Evolutionary conservation across 2,797 vertebrate genomes (phyloP).

Genomic region (Jordanella pulchra): DNA sequence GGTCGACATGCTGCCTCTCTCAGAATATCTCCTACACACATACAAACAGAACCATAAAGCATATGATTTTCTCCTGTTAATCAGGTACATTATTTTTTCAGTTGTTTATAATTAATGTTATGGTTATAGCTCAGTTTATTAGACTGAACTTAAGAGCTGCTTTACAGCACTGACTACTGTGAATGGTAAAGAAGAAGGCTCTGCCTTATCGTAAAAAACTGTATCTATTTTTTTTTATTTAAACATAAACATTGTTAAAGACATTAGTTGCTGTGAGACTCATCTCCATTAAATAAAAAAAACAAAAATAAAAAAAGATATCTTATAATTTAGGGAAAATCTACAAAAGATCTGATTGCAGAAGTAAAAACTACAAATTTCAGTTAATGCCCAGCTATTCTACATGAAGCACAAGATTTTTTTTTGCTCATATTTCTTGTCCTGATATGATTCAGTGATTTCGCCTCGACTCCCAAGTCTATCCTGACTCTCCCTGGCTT

Average conservation of each 20-base stretch:
- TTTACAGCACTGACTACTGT: background rate
- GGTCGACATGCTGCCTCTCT: slow-evolving; percentile 35
- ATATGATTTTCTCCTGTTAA: slow-evolving; percentile 20
- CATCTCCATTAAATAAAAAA: background rate
- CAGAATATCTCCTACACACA: slow-evolving; percentile 10
- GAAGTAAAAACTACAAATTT: too few relatives aligned
- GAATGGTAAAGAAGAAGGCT: background rate
- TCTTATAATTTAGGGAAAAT: background rate
- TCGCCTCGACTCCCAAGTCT: background rate
- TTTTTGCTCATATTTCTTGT: too few relatives aligned
- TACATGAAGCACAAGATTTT: too few relatives aligned
- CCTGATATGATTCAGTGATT: background rate
- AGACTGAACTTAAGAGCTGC: background rate
- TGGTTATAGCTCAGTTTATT: slow-evolving; percentile 18
- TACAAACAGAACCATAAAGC: slow-evolving; percentile 6
- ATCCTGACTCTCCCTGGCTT: background rate
- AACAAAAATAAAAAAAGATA: background rate
- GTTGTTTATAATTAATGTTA: slow-evolving; percentile 32
- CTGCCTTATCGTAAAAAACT: too few relatives aligned
- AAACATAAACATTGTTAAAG: background rate
- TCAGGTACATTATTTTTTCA: slow-evolving; percentile 31
- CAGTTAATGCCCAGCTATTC: too few relatives aligned
- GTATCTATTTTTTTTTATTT: background rate
- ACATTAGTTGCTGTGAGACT: background rate
- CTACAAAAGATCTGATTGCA: too few relatives aligned